Evolutionary conservation across 53 echinoderm and acorn worm species (phyloP), one percentile per base, ranked within the genome.

Genomic region (Pentamera pediparva): DNA sequence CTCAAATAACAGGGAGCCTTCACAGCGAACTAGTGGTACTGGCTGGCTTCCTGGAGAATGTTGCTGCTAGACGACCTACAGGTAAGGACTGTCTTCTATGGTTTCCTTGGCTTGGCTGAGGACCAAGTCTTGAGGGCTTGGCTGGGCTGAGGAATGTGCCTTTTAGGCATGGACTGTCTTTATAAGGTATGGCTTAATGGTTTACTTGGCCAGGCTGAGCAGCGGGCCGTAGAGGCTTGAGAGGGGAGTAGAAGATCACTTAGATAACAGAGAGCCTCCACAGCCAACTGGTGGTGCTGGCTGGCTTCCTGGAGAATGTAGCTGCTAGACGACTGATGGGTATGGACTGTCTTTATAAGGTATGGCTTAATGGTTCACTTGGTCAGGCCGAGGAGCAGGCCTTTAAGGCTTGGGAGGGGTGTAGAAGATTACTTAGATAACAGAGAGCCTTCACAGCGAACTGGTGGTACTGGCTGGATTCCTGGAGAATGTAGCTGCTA

Each of bases 211-310:
- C n/a, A n/a, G n/a, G n/a, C n/a, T n/a, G n/a, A n/a, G n/a, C n/a
- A n/a, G n/a, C n/a, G n/a, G n/a, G 88, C 88, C 76, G 60, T n/a
- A n/a, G n/a, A n/a, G n/a, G n/a, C n/a, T n/a, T n/a, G n/a, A 67
- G 75, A 35, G 61, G 96, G 32, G 91, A 96, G 50, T 83, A 82
- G 62, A 90, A 88, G 59, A 87, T 96, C 12, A 67, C 96, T 24
- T 85, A 82, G 12, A 81, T 96, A 50, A 96, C 91, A 6, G 81
- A 91, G 71, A 91, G 80, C 43, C 83, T 96, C 21, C 85, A 84
- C 20, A 50, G 82, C 15, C 88, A 96, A 69, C 74, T 91, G 43
- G 59, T 96, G 18, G 58, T 88, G 9, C 81, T 96, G 32, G 76
- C 91, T 43, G 75, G 79, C 4, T 91, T 96, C 39, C 82, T 96